Conservation (phyloP, 2,113 vertebrate genomes). For the Hippotragus niger region DNA sequence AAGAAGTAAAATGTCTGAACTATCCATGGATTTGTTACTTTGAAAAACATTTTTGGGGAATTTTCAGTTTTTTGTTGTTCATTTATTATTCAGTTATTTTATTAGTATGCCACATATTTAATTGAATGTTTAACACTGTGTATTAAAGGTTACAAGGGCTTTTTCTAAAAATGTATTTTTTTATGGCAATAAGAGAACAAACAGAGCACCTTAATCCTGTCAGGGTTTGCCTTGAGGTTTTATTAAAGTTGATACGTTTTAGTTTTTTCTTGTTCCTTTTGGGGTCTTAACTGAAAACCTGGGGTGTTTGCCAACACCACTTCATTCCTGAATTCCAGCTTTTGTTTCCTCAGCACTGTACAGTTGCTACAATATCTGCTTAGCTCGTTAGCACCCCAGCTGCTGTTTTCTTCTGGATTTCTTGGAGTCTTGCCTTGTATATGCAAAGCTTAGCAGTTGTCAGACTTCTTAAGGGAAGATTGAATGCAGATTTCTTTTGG, state of each 20-base stretch:
- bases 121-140: neutral
- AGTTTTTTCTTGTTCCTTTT: slow-evolving; percentile 16
- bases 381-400: slow-evolving; percentile 27
- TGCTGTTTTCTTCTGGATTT: slow-evolving; percentile 38
- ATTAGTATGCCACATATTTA: neutral
- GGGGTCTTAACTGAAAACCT: neutral
- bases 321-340: neutral
- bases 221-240: slow-evolving; percentile 13
- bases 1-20: neutral
- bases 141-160: neutral
- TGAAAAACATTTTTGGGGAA: neutral
- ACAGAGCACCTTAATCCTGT: neutral
- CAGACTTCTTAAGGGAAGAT: slow-evolving; percentile 28
- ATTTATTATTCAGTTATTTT: neutral
- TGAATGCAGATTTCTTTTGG: slow-evolving; percentile 36
- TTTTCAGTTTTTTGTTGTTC: neutral
- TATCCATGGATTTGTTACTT: neutral
- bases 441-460: slow-evolving; percentile 23
- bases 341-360: neutral
- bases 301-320: neutral
- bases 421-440: slow-evolving; percentile 35
- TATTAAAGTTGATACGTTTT: slow-evolving; percentile 5
- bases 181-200: neutral
- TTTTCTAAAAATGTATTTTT: neutral
- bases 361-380: neutral